Percentiles rank a stretch among this genome's conserved stretches.
These are phyloP conservation scores for Pteropus rufus DNA, from an alignment of 2,797 vertebrate species.

Conservation along the genomic window DNA sequence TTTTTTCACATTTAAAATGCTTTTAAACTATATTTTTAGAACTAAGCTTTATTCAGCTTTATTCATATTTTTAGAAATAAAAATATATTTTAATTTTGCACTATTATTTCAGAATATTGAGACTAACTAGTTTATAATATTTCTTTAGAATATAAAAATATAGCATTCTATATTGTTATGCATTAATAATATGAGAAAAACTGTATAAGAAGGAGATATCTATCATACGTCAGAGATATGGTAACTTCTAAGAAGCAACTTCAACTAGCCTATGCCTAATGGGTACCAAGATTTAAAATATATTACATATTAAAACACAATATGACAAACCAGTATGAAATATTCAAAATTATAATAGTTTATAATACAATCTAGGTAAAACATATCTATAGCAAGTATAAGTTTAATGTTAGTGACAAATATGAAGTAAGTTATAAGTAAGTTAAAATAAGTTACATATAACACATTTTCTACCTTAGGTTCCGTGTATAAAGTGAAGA, in stretches of 20 bases:
- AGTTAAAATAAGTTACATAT: background rate
- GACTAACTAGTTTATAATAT: background rate
- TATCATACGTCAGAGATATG: background rate
- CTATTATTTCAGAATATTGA: background rate
- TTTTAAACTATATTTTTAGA: background rate
- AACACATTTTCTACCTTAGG: background rate
- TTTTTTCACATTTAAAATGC: background rate
- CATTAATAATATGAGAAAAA: background rate
- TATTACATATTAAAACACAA: background rate
- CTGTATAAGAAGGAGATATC: background rate
- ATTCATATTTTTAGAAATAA: background rate
- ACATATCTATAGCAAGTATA: background rate
- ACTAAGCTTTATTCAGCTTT: rapidly evolving
- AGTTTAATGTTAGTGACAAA: background rate
- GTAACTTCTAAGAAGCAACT: background rate
- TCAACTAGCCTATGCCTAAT: background rate
- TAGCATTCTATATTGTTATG: background rate
- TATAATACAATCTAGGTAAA: background rate
- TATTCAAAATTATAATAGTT: background rate
- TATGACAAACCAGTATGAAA: background rate
- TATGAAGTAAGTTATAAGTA: background rate
- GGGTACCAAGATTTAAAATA: background rate
- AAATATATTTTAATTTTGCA: background rate
- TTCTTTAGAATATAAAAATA: background rate
- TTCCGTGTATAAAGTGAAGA: background rate